These are phyloP conservation scores for Spea multiplicata DNA, from an alignment of 2,113 vertebrate species.

Conservation along the genomic window DNA sequence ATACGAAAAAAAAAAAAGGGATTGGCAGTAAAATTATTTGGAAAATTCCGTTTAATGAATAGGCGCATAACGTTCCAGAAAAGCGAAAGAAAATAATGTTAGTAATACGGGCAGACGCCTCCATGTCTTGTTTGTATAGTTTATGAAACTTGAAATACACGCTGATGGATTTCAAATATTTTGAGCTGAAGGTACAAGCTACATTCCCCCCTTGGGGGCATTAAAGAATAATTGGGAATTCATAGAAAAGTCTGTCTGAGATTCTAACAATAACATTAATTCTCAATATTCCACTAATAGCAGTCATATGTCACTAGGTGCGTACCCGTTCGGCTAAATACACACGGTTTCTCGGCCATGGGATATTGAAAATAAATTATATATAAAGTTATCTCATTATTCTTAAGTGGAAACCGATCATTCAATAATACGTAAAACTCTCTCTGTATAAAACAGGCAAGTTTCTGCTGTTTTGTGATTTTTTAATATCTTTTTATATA, in stretches of 20 bases:
- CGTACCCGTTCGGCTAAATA: no score
- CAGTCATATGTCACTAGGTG: no score
- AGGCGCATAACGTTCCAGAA: slow-evolving; percentile 6
- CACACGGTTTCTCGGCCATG: no score
- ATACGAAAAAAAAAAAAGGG: background rate
- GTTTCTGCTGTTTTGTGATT: no score
- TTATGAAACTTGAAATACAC: slow-evolving; percentile 16
- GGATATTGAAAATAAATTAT: no score
- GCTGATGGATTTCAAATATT: slow-evolving; percentile 14
- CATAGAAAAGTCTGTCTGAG: background rate
- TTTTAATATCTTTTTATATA: no score
- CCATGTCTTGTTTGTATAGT: slow-evolving; percentile 35
- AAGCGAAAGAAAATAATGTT: slow-evolving; percentile 23
- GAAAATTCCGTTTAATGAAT: slow-evolving; percentile 23
- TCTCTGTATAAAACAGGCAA: no score
- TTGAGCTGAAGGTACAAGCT: slow-evolving; percentile 2
- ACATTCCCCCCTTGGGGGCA: slow-evolving; percentile 14
- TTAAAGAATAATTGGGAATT: slow-evolving; percentile 25
- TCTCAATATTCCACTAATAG: no score
- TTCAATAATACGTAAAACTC: no score
- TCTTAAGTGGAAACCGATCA: no score
- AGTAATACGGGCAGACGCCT: slow-evolving; percentile 31
- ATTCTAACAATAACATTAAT: background rate
- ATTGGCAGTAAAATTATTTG: slow-evolving; percentile 7
- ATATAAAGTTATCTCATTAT: no score